A percentile compares a stretch with the other conserved stretches of the same genome.
Evolutionary conservation across 2,113 vertebrate species (phyloP).

Genomic region (Calyptommatus sinebrachiatus): DNA sequence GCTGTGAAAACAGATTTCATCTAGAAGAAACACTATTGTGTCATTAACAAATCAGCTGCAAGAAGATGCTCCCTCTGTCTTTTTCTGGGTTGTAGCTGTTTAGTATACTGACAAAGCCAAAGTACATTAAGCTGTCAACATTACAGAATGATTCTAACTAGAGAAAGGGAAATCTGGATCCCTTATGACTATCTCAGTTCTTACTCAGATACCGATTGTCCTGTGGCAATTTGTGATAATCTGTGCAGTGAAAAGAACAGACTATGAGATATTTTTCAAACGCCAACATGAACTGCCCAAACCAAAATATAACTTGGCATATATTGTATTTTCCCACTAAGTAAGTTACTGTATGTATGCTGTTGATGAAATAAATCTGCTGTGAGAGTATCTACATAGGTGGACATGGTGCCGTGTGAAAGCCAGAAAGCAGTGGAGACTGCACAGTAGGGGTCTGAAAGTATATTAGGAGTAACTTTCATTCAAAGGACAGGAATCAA

Average conservation of each 20-base stretch:
- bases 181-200: background rate
- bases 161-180: background rate
- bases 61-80: background rate
- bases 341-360: background rate
- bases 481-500: no score
- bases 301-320: background rate
- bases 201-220: background rate
- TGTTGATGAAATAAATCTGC: background rate
- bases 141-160: background rate
- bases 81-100: background rate
- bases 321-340: background rate
- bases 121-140: background rate
- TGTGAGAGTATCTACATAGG: no score
- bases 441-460: no score
- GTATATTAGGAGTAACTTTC: no score
- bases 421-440: no score
- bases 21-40: background rate
- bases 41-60: background rate
- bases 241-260: no score
- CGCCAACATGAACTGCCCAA: background rate
- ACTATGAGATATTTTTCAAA: background rate
- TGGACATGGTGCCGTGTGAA: no score
- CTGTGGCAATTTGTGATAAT: background rate
- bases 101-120: conserved; percentile 10
- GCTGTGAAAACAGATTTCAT: background rate